These are phyloP conservation scores for Clytia hemisphaerica DNA, from an alignment of 30 jellyfish, hydroid and myxozoan species.

Conservation along the genomic window DNA sequence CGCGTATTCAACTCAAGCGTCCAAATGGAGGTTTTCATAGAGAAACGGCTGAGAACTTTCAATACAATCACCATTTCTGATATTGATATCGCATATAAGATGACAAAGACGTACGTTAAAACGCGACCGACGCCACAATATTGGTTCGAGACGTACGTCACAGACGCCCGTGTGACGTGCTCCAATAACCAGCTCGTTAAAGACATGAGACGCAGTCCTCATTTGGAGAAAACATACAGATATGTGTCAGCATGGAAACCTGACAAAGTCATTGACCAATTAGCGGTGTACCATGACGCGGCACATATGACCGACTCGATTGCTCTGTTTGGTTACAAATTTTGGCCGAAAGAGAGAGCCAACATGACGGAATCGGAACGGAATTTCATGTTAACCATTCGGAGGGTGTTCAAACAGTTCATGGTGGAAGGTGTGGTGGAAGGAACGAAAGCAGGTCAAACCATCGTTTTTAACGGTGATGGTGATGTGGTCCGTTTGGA, in stretches of 20 bases:
- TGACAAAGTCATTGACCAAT: no score
- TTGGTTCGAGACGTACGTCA: slow-evolving; percentile 2
- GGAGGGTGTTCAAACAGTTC: slow-evolving; percentile 8
- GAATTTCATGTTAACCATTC: slow-evolving; percentile 20
- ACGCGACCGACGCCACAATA: background rate
- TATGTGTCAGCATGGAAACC: slow-evolving; percentile 40
- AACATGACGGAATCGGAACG: background rate
- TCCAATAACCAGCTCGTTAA: slow-evolving; percentile 15
- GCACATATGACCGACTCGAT: slow-evolving; percentile 30
- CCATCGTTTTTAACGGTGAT: background rate
- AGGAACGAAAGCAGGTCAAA: background rate
- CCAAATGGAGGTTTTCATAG: no score
- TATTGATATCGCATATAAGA: no score
- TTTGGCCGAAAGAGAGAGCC: no score
- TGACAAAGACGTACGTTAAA: no score
- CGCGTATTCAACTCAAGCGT: no score
- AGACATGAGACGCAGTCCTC: slow-evolving; percentile 8
- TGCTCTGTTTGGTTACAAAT: slow-evolving; percentile 47
- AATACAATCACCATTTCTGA: no score
- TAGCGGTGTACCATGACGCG: no score
- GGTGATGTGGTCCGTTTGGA: background rate
- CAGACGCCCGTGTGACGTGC: slow-evolving; percentile 46
- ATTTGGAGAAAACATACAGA: slow-evolving; percentile 8
- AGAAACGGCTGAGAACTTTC: no score
- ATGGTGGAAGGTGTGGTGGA: background rate